Percentiles rank a stretch among this genome's conserved stretches.
Conservation (phyloP, 2,888 invertebrate genomes). For the Andrena minutula region DNA sequence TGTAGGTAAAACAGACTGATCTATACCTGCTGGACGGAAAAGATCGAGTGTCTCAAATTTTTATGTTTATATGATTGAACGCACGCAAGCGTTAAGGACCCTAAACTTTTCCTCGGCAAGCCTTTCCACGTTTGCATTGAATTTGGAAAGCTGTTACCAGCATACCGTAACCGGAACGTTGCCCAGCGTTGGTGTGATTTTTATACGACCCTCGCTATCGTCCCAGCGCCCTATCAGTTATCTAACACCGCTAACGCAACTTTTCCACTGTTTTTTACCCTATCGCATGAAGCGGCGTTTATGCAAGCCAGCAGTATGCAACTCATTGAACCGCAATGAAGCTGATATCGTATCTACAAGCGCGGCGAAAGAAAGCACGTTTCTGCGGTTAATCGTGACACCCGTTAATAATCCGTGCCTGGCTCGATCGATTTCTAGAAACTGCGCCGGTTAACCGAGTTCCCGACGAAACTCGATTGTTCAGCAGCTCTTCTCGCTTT, state of each 20-base stretch:
- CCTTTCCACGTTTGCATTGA: too few relatives aligned
- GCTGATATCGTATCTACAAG: slow-evolving; percentile 11
- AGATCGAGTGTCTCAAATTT: neutral
- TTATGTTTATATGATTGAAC: neutral
- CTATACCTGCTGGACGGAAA: neutral
- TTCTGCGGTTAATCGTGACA: neutral
- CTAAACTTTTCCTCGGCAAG: too few relatives aligned
- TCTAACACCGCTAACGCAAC: neutral
- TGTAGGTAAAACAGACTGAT: slow-evolving; percentile 14
- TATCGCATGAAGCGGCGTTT: neutral
- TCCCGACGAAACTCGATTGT: neutral
- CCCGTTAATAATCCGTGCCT: neutral
- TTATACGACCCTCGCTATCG: too few relatives aligned
- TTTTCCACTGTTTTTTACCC: neutral
- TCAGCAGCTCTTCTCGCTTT: neutral
- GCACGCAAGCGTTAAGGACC: neutral
- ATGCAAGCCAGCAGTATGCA: neutral
- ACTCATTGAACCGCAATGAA: slow-evolving; percentile 14
- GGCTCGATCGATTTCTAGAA: neutral
- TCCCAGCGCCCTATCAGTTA: neutral
- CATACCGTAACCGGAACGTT: neutral
- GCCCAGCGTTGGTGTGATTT: neutral
- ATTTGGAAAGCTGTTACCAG: neutral
- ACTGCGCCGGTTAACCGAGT: neutral
- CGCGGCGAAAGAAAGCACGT: neutral